Percentiles rank a stretch among this genome's conserved stretches.
These are phyloP conservation scores for Poeciliopsis occidentalis DNA, from an alignment of 2,113 vertebrate genomes.

Conservation along the genomic window DNA sequence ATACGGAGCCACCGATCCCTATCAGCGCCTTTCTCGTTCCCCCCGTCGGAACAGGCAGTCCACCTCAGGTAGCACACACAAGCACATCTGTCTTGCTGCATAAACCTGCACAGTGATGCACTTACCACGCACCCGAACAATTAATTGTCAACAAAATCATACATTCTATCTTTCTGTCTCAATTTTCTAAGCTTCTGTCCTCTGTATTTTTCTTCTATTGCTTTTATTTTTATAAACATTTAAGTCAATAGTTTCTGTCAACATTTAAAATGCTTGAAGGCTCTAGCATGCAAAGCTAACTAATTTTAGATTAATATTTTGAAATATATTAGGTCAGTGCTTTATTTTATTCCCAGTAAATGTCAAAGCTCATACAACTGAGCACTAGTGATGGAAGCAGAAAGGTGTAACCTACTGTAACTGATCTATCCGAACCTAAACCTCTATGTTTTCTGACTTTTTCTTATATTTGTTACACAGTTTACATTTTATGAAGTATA, in stretches of 20 bases:
- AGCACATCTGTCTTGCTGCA: not conserved
- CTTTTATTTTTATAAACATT: not conserved
- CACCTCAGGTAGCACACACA: slow-evolving; percentile 87
- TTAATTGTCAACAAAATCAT: not conserved
- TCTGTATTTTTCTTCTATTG: slow-evolving; percentile 12
- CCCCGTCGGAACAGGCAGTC: slow-evolving; percentile 95
- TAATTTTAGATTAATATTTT: not conserved
- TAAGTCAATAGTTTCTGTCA: not conserved
- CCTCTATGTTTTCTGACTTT: not conserved
- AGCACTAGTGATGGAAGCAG: not conserved
- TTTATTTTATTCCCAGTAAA: slow-evolving; percentile 7
- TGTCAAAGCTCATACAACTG: not conserved
- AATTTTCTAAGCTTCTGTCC: not conserved
- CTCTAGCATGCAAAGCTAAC: slow-evolving; percentile 12
- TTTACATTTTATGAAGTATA: not conserved
- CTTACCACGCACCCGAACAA: slow-evolving; percentile 8
- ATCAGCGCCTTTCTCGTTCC: slow-evolving; percentile 92
- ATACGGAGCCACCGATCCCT: slow-evolving; percentile 90
- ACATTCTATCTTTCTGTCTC: slow-evolving; percentile 3
- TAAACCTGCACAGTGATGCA: slow-evolving; percentile 13
- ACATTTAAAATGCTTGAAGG: slow-evolving; percentile 17
- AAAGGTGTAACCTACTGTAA: not conserved
- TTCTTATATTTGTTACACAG: not conserved
- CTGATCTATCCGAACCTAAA: not conserved
- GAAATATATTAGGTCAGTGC: not conserved